Evolutionary conservation across 2,797 vertebrate genomes (phyloP).

Genomic region (Bryconaethiops microstoma): DNA sequence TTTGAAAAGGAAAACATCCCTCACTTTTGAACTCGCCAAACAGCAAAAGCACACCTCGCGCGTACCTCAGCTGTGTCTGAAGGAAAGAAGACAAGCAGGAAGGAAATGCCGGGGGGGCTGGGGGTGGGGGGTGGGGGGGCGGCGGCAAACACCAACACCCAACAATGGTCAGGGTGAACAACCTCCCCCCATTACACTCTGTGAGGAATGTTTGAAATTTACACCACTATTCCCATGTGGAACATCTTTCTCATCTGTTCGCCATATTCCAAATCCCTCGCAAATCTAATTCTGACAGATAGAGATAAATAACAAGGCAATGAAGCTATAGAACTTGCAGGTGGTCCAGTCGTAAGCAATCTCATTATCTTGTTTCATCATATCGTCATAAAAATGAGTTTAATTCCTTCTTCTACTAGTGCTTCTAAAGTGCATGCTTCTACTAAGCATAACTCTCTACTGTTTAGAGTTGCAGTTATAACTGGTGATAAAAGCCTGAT

Average conservation of each 20-base stretch:
- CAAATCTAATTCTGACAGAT: neutral
- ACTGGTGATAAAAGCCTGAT: no score
- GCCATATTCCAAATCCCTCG: neutral
- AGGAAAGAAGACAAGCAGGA: constrained; percentile 39
- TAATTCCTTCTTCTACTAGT: no score
- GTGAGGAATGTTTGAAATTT: constrained; percentile 52
- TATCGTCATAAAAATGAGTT: no score
- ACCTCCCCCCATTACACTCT: constrained; percentile 35
- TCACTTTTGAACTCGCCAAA: constrained; percentile 71
- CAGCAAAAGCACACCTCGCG: constrained; percentile 65
- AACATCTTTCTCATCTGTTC: constrained; percentile 21
- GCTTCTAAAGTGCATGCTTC: no score
- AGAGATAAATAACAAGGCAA: neutral
- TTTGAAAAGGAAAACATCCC: constrained; percentile 68
- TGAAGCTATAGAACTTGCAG: neutral
- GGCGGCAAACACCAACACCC: constrained; percentile 54
- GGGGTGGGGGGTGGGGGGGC: constrained; percentile 35
- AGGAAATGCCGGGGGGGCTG: constrained; percentile 13
- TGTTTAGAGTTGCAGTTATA: no score
- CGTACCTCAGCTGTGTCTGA: constrained; percentile 55
- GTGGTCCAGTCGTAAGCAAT: neutral
- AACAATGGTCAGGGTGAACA: constrained; percentile 58
- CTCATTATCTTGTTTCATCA: no score
- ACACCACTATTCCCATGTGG: constrained; percentile 41
- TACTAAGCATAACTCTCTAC: no score